phyloP scores from a whole-genome alignment of 1,140 invertebrate genomes.

The Drosophila gunungcola region DNA sequence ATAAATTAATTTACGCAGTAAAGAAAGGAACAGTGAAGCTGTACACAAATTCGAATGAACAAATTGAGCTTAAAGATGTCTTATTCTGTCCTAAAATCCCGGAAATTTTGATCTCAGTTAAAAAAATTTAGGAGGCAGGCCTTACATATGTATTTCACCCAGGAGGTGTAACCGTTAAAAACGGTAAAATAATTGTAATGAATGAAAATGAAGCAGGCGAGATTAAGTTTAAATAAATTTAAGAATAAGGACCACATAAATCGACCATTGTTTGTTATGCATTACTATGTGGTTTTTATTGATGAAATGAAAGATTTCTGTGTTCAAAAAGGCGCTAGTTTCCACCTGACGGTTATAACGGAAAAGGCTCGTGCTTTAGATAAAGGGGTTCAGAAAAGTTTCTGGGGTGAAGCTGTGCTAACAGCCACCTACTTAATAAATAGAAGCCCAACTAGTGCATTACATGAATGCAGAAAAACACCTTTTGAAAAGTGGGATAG shows the following conservation, averaged over 20 bases:
- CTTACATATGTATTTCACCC: no score
- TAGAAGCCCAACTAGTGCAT: no score
- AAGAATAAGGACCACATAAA: no score
- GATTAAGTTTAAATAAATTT: no score
- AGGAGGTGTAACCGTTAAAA: no score
- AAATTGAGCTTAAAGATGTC: constrained; percentile 1
- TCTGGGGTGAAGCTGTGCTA: constrained; percentile 2
- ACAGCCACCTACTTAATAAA: constrained; percentile 9
- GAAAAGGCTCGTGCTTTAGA: constrained; percentile 4
- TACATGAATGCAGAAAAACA: no score
- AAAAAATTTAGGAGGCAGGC: no score
- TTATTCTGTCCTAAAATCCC: background rate
- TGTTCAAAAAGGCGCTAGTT: constrained; percentile 2
- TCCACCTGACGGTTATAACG: constrained; percentile 2
- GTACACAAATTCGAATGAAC: background rate
- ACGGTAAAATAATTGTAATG: no score
- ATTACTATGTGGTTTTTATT: constrained; percentile 10
- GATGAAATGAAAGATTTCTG: no score
- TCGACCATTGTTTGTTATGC: no score
- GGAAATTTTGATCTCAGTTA: background rate
- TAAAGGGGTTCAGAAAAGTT: background rate
- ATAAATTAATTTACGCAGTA: background rate
- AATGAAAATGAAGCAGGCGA: no score
- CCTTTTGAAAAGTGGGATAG: no score
- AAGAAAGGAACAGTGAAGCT: constrained; percentile 1